Conservation (phyloP, 2,113 vertebrate species). For the Dermatemys mawii region DNA sequence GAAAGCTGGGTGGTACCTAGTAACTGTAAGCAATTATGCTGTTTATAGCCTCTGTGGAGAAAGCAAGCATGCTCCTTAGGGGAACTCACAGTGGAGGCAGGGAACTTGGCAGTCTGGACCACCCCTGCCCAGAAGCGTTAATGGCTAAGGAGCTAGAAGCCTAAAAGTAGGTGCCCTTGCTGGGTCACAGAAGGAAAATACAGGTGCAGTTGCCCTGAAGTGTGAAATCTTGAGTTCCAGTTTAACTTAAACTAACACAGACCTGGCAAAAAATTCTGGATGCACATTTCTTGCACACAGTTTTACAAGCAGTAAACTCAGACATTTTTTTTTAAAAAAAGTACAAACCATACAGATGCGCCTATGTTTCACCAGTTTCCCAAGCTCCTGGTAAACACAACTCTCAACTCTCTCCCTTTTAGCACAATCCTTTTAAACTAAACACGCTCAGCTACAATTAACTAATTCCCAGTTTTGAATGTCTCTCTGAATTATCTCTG, state of each 20-base stretch:
- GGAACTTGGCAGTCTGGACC: too few relatives aligned
- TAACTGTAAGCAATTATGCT: too few relatives aligned
- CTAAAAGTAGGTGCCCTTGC: too few relatives aligned
- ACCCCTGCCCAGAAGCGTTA: too few relatives aligned
- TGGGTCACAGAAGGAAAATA: too few relatives aligned
- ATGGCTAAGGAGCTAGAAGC: too few relatives aligned
- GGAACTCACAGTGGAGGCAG: too few relatives aligned
- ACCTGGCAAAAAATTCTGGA: neutral
- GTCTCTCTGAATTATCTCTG: neutral
- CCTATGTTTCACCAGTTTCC: neutral
- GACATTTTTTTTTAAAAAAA: neutral
- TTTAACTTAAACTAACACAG: neutral
- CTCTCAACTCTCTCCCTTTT: neutral
- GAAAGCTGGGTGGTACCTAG: too few relatives aligned
- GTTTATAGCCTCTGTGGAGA: too few relatives aligned
- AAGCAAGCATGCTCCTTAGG: too few relatives aligned
- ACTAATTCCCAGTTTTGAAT: neutral
- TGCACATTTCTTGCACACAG: neutral
- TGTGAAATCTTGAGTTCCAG: neutral
- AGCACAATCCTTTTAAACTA: neutral
- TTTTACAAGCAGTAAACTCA: neutral
- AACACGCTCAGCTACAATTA: neutral
- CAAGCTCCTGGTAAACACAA: neutral
- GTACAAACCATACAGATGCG: neutral
- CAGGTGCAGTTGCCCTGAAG: too few relatives aligned